Percentiles rank a stretch among this genome's conserved stretches.
Evolutionary conservation across 2,888 invertebrate genomes (phyloP).

Genomic region (Oligia latruncula): DNA sequence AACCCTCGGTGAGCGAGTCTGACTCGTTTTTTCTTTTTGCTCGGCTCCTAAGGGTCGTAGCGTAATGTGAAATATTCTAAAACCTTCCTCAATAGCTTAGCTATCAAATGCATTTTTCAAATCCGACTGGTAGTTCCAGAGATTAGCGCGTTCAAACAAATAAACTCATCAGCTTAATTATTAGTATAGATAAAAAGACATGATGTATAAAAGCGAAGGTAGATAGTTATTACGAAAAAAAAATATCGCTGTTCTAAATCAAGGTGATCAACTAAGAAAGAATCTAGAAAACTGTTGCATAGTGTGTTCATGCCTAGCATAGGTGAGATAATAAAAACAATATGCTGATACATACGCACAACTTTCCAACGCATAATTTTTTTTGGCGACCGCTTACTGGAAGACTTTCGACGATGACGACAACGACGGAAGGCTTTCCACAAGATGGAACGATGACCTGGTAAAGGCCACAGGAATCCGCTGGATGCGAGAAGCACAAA

Average conservation of each 20-base stretch:
- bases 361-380: neutral
- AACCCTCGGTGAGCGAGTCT: no score
- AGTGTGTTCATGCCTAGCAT: neutral
- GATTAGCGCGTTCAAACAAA: neutral
- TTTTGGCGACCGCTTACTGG: neutral
- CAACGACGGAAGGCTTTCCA: neutral
- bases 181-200: neutral
- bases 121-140: neutral
- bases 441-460: neutral
- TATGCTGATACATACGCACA: neutral
- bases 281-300: neutral
- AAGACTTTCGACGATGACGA: neutral
- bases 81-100: neutral
- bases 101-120: neutral
- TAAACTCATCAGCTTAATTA: neutral
- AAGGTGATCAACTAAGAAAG: neutral
- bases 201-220: neutral
- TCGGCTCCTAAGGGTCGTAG: neutral
- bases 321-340: neutral
- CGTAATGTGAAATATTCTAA: neutral
- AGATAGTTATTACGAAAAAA: neutral
- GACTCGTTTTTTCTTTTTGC: neutral
- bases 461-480: neutral
- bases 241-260: neutral
- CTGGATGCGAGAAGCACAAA: neutral